Conservation (phyloP, 2,888 invertebrate species). For the Tinea pellionella region DNA sequence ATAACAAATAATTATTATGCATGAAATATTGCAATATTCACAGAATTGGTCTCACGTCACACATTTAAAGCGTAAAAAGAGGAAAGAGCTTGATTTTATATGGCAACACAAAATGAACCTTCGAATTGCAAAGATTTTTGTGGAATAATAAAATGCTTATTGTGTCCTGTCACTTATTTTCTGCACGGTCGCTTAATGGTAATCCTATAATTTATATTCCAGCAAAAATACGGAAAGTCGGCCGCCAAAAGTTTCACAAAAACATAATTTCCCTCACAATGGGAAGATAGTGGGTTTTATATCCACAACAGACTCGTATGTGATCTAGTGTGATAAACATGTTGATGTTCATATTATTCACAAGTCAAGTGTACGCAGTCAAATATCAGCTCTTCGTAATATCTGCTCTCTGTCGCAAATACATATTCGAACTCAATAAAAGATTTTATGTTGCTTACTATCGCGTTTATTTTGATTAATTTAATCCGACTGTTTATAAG, state of each 20-base stretch:
- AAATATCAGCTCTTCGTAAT: background rate
- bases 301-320: slow-evolving; percentile 7
- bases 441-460: too few relatives aligned
- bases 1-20: background rate
- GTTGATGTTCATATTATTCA: slow-evolving; percentile 4
- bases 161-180: slow-evolving; percentile 12
- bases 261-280: slow-evolving; percentile 12
- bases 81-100: background rate
- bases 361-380: background rate
- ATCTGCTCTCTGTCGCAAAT: background rate
- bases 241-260: slow-evolving; percentile 6
- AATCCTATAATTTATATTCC: slow-evolving; percentile 13
- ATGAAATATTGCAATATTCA: slow-evolving; percentile 2
- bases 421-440: too few relatives aligned
- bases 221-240: background rate
- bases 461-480: too few relatives aligned
- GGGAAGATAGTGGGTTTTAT: slow-evolving; percentile 6
- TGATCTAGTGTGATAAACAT: slow-evolving; percentile 9
- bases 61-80: background rate
- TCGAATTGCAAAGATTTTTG: slow-evolving; percentile 2
- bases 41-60: background rate
- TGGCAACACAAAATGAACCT: background rate
- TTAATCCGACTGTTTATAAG: too few relatives aligned
- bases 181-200: slow-evolving; percentile 9
- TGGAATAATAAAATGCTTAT: slow-evolving; percentile 11